A percentile compares a stretch with the other conserved stretches of the same genome.
These are phyloP conservation scores for Sisor rabdophorus DNA, from an alignment of 2,113 vertebrate genomes.

Conservation along the genomic window DNA sequence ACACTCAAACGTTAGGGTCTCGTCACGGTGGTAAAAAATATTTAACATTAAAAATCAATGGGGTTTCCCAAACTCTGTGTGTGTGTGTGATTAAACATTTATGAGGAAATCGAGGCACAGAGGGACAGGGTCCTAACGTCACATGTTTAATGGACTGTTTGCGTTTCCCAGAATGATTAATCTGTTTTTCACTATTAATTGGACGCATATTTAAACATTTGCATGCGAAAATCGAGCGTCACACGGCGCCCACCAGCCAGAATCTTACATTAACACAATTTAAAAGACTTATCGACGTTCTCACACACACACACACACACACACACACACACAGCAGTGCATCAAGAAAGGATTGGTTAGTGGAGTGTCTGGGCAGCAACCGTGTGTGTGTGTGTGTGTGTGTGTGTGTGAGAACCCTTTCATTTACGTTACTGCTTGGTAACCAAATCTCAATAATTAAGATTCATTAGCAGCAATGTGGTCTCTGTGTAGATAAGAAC, in stretches of 20 bases:
- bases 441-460: constrained; percentile 52
- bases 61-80: too few relatives aligned
- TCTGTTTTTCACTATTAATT: constrained; percentile 25
- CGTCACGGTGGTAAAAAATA: too few relatives aligned
- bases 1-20: too few relatives aligned
- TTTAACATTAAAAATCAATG: too few relatives aligned
- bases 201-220: constrained; percentile 23
- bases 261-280: constrained; percentile 15
- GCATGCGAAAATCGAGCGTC: constrained; percentile 29
- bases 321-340: too few relatives aligned
- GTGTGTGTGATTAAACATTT: constrained; percentile 33
- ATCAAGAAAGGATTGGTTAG: too few relatives aligned
- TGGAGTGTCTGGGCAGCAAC: too few relatives aligned
- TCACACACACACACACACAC: too few relatives aligned
- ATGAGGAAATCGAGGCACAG: constrained; percentile 29
- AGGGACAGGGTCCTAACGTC: constrained; percentile 20
- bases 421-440: constrained; percentile 27
- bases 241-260: neutral
- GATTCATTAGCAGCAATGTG: constrained; percentile 46
- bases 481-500: constrained; percentile 51
- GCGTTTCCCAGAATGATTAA: constrained; percentile 5
- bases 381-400: neutral
- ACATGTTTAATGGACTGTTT: constrained; percentile 25
- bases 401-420: neutral
- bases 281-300: too few relatives aligned